Evolutionary conservation across 2,888 invertebrate genomes (phyloP).

Genomic region (Nomada fabriciana): DNA sequence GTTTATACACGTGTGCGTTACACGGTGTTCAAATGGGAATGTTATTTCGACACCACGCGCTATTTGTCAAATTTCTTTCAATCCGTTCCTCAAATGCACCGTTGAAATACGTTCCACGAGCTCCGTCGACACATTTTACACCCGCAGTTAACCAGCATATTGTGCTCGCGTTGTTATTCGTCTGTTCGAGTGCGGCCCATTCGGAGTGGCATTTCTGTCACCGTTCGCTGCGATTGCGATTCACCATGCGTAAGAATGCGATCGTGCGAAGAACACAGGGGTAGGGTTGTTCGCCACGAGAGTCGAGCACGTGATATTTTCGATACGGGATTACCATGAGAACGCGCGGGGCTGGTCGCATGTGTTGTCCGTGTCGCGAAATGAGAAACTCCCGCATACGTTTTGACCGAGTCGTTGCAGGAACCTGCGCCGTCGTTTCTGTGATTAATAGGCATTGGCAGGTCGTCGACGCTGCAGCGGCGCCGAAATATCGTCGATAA

Average conservation of each 20-base stretch:
- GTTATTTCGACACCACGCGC: background rate
- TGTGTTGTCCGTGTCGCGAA: constrained; percentile 54
- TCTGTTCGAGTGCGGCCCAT: background rate
- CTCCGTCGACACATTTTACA: background rate
- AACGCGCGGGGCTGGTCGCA: constrained; percentile 63
- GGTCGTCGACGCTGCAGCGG: constrained; percentile 33
- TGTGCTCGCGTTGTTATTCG: background rate
- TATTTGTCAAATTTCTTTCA: background rate
- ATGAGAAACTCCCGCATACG: constrained; percentile 59
- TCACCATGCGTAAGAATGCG: constrained; percentile 12
- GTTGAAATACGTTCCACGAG: background rate
- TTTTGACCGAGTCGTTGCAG: constrained; percentile 31
- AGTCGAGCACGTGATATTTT: constrained; percentile 40
- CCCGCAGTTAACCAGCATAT: background rate
- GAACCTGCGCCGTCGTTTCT: constrained; percentile 20
- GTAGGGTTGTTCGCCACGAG: constrained; percentile 54
- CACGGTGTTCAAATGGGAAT: background rate
- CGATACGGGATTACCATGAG: constrained; percentile 70
- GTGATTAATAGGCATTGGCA: constrained; percentile 66
- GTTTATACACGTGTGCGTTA: background rate
- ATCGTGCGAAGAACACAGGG: constrained; percentile 37
- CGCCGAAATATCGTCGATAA: constrained; percentile 63
- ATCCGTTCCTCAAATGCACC: background rate
- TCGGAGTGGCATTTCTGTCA: background rate
- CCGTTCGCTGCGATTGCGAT: background rate